These are phyloP conservation scores for Monopterus albus DNA, from an alignment of 2,113 vertebrate genomes.

Conservation along the genomic window DNA sequence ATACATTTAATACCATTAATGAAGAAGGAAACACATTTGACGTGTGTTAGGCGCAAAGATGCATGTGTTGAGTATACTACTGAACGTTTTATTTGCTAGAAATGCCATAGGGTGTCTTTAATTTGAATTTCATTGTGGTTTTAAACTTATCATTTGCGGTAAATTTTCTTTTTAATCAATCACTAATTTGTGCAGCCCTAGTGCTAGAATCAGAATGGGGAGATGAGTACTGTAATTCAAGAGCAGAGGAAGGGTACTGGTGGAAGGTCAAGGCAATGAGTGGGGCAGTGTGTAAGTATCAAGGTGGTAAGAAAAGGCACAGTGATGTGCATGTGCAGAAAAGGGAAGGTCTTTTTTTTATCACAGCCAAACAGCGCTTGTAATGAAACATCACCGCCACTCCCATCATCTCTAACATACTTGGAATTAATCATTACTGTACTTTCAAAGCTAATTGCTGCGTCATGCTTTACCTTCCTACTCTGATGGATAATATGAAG, in stretches of 20 bases:
- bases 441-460: not conserved
- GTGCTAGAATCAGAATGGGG: no score
- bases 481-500: no score
- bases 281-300: not conserved
- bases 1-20: no score
- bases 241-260: not conserved
- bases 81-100: no score
- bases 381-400: constrained; percentile 1
- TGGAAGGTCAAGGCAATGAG: not conserved
- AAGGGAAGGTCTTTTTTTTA: not conserved
- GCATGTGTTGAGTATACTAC: no score
- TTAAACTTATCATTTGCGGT: no score
- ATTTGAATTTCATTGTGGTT: no score
- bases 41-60: no score
- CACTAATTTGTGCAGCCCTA: no score
- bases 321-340: not conserved
- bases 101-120: no score
- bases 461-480: not conserved
- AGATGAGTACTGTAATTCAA: not conserved
- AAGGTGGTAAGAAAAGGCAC: constrained; percentile 8
- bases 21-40: no score
- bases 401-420: not conserved
- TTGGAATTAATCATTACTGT: not conserved
- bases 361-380: not conserved
- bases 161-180: no score